These are phyloP conservation scores for Paedocypris sp. DNA, from an alignment of 2,113 vertebrate species.

Conservation along the genomic window DNA sequence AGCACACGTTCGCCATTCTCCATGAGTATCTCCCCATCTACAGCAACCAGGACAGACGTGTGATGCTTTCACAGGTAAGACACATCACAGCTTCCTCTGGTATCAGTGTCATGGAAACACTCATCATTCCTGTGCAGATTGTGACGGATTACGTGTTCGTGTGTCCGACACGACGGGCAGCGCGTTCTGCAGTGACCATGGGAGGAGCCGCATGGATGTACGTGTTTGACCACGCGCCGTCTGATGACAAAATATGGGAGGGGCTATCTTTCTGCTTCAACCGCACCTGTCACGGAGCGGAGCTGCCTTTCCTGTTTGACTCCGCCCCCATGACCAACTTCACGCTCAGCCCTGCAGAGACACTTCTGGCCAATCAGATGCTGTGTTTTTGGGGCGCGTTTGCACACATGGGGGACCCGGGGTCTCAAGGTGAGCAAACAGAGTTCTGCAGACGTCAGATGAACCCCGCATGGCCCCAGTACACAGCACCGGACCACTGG, in stretches of 20 bases:
- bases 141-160: slow-evolving; percentile 63
- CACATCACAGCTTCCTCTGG: too few species aligned
- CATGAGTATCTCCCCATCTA: slow-evolving; percentile 58
- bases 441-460: slow-evolving; percentile 52
- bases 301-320: slow-evolving; percentile 62
- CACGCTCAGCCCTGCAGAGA: slow-evolving; percentile 47
- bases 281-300: slow-evolving; percentile 58
- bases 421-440: slow-evolving; percentile 40
- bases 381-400: slow-evolving; percentile 63
- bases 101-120: too few species aligned
- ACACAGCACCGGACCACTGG: slow-evolving; percentile 46
- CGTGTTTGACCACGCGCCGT: slow-evolving; percentile 56
- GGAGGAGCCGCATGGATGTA: slow-evolving; percentile 56
- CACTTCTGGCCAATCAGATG: slow-evolving; percentile 56
- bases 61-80: slow-evolving; percentile 61
- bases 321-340: slow-evolving; percentile 55
- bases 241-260: slow-evolving; percentile 52
- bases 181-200: slow-evolving; percentile 22
- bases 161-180: slow-evolving; percentile 54
- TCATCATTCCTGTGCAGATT: slow-evolving; percentile 55
- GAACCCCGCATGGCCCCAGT: slow-evolving; percentile 48
- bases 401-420: slow-evolving; percentile 53
- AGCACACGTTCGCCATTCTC: slow-evolving; percentile 53
- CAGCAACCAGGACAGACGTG: slow-evolving; percentile 45
- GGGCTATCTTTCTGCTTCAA: slow-evolving; percentile 54